A percentile compares a stretch with the other conserved stretches of the same genome.
Evolutionary conservation across 2,888 invertebrate species (phyloP).

Genomic region (Lepetodrilus schrolli): DNA sequence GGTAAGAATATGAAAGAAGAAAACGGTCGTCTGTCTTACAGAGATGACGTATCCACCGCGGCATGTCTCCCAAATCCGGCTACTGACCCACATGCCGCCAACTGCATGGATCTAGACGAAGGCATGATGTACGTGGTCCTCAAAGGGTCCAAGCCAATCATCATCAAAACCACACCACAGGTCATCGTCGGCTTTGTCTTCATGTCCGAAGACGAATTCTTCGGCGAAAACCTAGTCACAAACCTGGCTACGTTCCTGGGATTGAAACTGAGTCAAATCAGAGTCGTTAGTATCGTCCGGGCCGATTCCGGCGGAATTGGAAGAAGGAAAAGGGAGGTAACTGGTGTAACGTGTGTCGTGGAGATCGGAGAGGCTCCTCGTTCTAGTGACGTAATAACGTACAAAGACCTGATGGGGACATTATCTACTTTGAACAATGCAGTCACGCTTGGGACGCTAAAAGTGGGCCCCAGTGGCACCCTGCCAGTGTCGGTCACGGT

Average conservation of each 20-base stretch:
- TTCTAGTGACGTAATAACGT: background rate
- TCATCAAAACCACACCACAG: background rate
- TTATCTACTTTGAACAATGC: background rate
- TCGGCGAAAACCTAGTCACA: slow-evolving; percentile 60
- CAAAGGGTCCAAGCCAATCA: background rate
- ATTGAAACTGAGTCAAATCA: slow-evolving; percentile 53
- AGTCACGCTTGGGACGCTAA: background rate
- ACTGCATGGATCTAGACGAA: background rate
- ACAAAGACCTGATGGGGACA: background rate
- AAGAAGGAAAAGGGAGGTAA: background rate
- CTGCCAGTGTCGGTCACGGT: slow-evolving; percentile 22
- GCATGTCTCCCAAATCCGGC: background rate
- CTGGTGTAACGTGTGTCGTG: background rate
- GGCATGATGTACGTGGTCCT: slow-evolving; percentile 5
- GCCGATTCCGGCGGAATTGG: background rate
- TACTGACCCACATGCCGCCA: background rate
- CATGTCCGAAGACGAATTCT: slow-evolving; percentile 67
- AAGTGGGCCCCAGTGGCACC: background rate
- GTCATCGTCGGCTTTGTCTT: slow-evolving; percentile 40
- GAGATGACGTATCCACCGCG: background rate
- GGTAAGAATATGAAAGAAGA: slow-evolving; percentile 52
- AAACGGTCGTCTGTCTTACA: background rate
- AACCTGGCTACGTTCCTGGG: slow-evolving; percentile 65
- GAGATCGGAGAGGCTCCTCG: background rate
- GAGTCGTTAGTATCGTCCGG: background rate